These are phyloP conservation scores for Sebastes oblongus DNA, from an alignment of 2,797 vertebrate species.

Conservation along the genomic window DNA sequence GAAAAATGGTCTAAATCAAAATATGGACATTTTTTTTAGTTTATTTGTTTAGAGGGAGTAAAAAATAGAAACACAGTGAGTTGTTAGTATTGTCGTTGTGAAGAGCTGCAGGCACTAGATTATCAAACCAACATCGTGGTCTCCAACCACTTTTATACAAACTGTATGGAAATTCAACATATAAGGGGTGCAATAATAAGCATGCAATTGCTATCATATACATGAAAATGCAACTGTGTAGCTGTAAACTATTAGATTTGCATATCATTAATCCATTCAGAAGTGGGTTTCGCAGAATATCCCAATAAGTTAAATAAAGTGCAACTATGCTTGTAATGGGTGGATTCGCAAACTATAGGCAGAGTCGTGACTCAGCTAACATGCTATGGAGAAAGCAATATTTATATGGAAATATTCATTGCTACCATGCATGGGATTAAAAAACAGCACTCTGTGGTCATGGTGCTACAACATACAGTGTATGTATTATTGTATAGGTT, in stretches of 20 bases:
- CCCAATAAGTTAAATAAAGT: background rate
- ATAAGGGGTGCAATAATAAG: background rate
- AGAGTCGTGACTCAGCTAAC: background rate
- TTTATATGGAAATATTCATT: background rate
- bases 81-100: background rate
- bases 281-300: background rate
- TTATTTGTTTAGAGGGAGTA: background rate
- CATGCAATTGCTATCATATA: background rate
- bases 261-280: background rate
- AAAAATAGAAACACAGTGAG: background rate
- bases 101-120: background rate
- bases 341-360: background rate
- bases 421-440: background rate
- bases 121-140: background rate
- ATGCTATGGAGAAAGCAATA: background rate
- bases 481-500: background rate
- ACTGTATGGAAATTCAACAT: background rate
- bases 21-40: background rate
- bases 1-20: background rate
- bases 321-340: background rate
- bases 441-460: background rate
- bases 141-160: background rate
- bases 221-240: background rate
- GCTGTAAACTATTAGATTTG: background rate
- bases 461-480: background rate